Base-by-base conservation (phyloP, 2,797 vertebrate species). In the Oreochromis grahami region DNA sequence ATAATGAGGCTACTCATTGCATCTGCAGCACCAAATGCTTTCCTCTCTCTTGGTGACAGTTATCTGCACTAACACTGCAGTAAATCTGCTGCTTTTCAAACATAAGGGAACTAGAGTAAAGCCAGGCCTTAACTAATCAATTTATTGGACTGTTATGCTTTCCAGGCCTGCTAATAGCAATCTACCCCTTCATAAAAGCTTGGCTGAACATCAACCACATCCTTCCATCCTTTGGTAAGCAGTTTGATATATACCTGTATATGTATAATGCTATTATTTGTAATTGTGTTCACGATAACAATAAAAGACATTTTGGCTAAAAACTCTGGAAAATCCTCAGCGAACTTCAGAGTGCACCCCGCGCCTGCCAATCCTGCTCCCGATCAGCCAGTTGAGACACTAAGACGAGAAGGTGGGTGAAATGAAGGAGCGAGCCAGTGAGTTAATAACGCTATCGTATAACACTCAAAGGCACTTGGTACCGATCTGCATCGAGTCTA, bases 151-250 rank as follows among this genome's bases (percentile, higher is more conserved):
- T 50, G 24, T 92, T 43, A 50, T 93, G 68, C 58, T 82, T 87
- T 90, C 7, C 89, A 97, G 97, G 96, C 58, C 91, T 97, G 84
- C 94, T 97, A 78, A 97, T 97, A 91, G 95, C 96, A 2, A 88
- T 96, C 84, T 97, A 93, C 85, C 97, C 97, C 13, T 97, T 97
- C 86, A 94, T 97, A 79, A 96, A 93, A 93, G 95, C 96, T 53
- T 97, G 96, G 96, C 90, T 97, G 50, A 96, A 95, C 87, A 91
- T 96, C 89, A 96, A 97, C 92, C 90, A 95, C 56, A 94, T 96
- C 24, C 89, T 96, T 34, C 96, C 96, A 53, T 94, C 91, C 56
- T 92, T 96, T 51, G 96, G 96, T 97, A 86, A 91, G 94, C 83
- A 8, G 4, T 81, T 29, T 15, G 1, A 43, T 76, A 15, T 70